These are phyloP conservation scores for Astropecten irregularis DNA, from an alignment of 53 echinoderm and acorn worm genomes.

Conservation along the genomic window DNA sequence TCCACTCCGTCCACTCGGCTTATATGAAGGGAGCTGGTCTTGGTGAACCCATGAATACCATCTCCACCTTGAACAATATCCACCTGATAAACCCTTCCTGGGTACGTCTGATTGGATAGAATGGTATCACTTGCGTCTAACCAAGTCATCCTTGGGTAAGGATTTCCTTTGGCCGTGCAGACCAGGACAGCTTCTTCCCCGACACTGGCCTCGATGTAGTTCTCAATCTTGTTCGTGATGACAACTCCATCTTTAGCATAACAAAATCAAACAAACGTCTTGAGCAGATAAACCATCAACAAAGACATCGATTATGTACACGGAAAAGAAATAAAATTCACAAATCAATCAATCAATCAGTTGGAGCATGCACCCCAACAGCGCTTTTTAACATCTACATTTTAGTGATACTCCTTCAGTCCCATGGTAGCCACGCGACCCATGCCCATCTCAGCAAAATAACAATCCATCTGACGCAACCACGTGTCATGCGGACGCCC, in stretches of 20 bases:
- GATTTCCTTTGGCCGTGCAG: conserved; percentile 16
- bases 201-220: neutral
- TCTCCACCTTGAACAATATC: neutral
- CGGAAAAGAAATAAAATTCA: too few relatives aligned
- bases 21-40: neutral
- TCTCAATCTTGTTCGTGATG: neutral
- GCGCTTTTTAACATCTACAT: too few relatives aligned
- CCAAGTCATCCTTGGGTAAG: neutral
- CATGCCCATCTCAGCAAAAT: too few relatives aligned
- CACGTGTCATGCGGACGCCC: too few relatives aligned
- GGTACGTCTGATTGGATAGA: conserved; percentile 14
- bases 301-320: neutral
- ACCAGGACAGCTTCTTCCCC: neutral
- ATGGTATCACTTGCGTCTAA: neutral
- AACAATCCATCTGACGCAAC: too few relatives aligned
- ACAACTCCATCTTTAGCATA: neutral
- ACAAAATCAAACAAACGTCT: neutral
- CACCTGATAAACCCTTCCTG: neutral
- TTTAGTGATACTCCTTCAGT: too few relatives aligned
- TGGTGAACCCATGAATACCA: neutral
- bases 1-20: neutral
- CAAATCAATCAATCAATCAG: too few relatives aligned
- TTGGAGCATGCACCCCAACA: too few relatives aligned
- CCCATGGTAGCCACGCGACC: too few relatives aligned
- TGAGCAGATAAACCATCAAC: too few relatives aligned